These are phyloP conservation scores for Channallabes apus DNA, from an alignment of 2,797 vertebrate species.

Conservation along the genomic window DNA sequence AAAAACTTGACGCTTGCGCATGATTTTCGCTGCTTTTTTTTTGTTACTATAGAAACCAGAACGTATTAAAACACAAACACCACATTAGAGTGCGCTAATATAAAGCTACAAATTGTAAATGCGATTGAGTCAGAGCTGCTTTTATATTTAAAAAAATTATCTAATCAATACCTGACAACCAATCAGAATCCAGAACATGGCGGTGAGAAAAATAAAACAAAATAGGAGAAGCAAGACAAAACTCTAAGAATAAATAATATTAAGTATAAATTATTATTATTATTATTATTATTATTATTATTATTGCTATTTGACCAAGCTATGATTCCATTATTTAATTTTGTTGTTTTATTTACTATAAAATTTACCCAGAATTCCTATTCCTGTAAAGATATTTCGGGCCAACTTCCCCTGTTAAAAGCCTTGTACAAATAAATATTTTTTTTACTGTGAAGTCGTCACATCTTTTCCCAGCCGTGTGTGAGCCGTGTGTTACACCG, in stretches of 20 bases:
- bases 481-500: not conserved
- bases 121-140: not conserved
- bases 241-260: too few relatives aligned
- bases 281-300: too few relatives aligned
- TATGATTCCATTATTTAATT: too few relatives aligned
- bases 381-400: too few relatives aligned
- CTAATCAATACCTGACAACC: too few relatives aligned
- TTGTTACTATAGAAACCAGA: not conserved
- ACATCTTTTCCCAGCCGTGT: not conserved
- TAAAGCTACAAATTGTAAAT: not conserved
- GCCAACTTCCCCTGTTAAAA: too few relatives aligned
- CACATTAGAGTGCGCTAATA: not conserved
- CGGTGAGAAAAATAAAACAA: not conserved
- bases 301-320: not conserved
- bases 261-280: too few relatives aligned
- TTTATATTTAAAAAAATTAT: not conserved
- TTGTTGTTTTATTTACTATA: not conserved
- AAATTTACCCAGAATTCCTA: too few relatives aligned
- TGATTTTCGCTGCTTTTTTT: not conserved
- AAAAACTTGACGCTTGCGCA: not conserved
- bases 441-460: too few relatives aligned
- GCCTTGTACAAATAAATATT: too few relatives aligned
- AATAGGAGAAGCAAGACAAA: not conserved
- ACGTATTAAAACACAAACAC: not conserved
- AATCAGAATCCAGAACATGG: not conserved